These are phyloP conservation scores for Heliconius hewitsoni DNA, from an alignment of 1,140 invertebrate genomes.

Conservation along the genomic window DNA sequence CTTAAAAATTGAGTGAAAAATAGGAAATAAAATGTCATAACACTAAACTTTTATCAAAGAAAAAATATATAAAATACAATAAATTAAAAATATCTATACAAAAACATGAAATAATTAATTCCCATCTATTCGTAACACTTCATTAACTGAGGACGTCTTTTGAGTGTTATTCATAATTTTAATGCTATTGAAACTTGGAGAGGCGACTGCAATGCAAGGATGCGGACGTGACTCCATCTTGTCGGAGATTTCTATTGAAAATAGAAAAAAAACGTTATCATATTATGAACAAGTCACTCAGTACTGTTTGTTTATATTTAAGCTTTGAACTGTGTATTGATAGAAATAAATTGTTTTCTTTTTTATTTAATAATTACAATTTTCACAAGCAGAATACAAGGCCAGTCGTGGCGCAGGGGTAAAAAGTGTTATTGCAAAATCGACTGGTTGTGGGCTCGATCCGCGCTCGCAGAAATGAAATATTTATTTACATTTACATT, in stretches of 20 bases:
- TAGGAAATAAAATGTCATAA: too few species aligned
- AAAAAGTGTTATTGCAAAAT: too few species aligned
- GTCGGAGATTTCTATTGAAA: neutral
- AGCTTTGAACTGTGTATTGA: neutral
- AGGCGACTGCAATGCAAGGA: slow-evolving; percentile 3
- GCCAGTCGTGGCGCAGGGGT: too few species aligned
- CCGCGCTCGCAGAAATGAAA: too few species aligned
- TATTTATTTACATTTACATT: too few species aligned
- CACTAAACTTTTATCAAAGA: too few species aligned
- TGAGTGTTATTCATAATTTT: slow-evolving; percentile 9
- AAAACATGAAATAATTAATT: neutral
- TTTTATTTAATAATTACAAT: neutral
- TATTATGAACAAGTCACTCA: neutral
- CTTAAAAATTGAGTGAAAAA: too few species aligned
- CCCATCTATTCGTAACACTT: neutral
- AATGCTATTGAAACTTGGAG: slow-evolving; percentile 1
- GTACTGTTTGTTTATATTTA: neutral
- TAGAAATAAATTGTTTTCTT: neutral
- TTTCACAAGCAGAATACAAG: neutral
- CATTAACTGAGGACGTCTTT: slow-evolving; percentile 2
- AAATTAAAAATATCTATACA: neutral
- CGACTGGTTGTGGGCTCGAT: too few species aligned
- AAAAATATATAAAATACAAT: neutral
- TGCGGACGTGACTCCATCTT: neutral
- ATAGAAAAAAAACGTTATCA: neutral